Conservation (phyloP, 2,113 vertebrate genomes). For the Pterocles orientalis region DNA sequence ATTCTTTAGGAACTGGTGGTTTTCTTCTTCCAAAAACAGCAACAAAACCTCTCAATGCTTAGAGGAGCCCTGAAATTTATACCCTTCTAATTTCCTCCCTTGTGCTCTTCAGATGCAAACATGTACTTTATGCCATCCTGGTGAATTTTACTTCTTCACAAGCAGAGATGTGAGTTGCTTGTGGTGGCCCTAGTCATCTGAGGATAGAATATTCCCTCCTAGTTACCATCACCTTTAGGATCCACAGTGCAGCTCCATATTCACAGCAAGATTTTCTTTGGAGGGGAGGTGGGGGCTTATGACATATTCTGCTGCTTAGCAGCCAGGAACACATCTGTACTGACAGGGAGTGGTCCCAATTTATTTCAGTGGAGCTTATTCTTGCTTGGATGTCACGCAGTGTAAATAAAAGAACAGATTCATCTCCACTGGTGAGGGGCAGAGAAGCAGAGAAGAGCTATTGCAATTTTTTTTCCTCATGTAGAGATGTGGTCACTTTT, state of each 20-base stretch:
- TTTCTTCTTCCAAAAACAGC: neutral
- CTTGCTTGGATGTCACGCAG: neutral
- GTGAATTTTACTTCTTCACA: neutral
- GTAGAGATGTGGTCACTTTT: neutral
- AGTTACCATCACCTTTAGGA: constrained; percentile 12
- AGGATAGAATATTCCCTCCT: neutral
- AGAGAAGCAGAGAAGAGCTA: constrained; percentile 2
- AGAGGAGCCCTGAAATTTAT: neutral
- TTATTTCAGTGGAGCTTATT: constrained; percentile 5
- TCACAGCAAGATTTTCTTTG: neutral
- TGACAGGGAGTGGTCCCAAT: neutral
- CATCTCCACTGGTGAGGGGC: neutral
- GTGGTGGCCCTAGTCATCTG: neutral
- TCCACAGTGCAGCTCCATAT: neutral
- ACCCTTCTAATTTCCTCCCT: neutral
- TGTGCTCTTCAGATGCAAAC: neutral
- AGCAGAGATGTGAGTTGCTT: neutral
- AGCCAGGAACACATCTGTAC: neutral
- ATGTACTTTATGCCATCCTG: neutral
- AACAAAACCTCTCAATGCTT: neutral
- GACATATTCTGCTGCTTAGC: neutral
- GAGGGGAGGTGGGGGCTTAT: neutral
- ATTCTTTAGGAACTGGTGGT: neutral
- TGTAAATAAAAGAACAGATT: constrained; percentile 44
- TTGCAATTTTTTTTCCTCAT: neutral